Conservation (phyloP, 2,888 invertebrate species). For the Lochmaea crataegi region DNA sequence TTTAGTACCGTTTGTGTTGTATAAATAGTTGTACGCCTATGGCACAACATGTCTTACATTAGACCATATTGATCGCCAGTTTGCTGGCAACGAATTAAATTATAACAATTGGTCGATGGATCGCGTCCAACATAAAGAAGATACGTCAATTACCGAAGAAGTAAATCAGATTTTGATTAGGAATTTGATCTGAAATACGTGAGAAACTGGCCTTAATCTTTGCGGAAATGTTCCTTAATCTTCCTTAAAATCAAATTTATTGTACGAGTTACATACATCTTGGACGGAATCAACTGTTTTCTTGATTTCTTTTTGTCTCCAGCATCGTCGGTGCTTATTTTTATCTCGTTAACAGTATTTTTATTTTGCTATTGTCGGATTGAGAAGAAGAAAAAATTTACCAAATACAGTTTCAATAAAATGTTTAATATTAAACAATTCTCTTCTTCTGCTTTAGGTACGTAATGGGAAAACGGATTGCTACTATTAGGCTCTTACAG, state of each 20-base stretch:
- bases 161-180: constrained; percentile 57
- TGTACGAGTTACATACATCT: constrained; percentile 26
- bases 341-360: constrained; percentile 8
- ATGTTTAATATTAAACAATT: background rate
- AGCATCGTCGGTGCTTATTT: constrained; percentile 13
- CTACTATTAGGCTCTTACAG: too few relatives aligned
- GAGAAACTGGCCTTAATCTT: constrained; percentile 52
- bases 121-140: constrained; percentile 57
- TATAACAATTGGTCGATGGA: constrained; percentile 57
- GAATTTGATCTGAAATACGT: constrained; percentile 53
- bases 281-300: constrained; percentile 9
- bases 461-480: background rate
- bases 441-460: background rate
- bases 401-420: constrained; percentile 15
- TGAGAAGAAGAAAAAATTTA: background rate
- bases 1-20: constrained; percentile 23
- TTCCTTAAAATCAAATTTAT: constrained; percentile 42
- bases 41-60: constrained; percentile 26
- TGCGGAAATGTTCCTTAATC: constrained; percentile 44
- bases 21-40: constrained; percentile 21
- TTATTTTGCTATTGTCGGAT: constrained; percentile 12
- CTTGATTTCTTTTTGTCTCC: constrained; percentile 8
- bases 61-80: constrained; percentile 42
- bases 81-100: constrained; percentile 50
- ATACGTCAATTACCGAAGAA: constrained; percentile 58